Evolutionary conservation across 2,888 invertebrate species (phyloP).

Genomic region (Coelopa pilipes): DNA sequence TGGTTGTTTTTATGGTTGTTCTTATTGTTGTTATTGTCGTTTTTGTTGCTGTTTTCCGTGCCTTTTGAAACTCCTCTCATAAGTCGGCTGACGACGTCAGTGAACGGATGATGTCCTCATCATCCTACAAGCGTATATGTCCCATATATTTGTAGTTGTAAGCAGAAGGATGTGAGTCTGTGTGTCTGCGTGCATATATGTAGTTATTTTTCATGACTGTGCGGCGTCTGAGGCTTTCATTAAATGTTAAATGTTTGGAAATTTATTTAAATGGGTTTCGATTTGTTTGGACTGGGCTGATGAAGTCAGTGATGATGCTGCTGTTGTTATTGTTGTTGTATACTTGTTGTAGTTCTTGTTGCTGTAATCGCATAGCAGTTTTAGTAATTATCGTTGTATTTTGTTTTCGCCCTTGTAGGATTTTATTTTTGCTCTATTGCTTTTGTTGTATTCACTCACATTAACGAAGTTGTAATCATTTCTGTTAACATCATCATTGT

Average conservation of each 20-base stretch:
- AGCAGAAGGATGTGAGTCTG: no score
- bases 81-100: no score
- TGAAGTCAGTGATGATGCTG: not conserved
- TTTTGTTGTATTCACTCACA: not conserved
- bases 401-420: not conserved
- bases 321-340: not conserved
- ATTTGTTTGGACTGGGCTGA: no score
- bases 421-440: not conserved
- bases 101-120: no score
- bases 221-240: not conserved
- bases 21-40: not conserved
- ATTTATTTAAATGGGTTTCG: no score
- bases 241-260: not conserved
- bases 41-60: no score
- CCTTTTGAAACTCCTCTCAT: no score
- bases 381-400: not conserved
- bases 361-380: not conserved
- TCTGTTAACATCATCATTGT: no score
- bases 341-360: not conserved
- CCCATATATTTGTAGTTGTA: no score
- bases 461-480: not conserved
- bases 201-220: not conserved
- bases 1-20: not conserved
- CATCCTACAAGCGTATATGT: no score
- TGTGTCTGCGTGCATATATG: no score